A percentile compares a stretch with the other conserved stretches of the same genome.
Conservation (phyloP, 2,113 vertebrate genomes). For the Arenaria interpres region DNA sequence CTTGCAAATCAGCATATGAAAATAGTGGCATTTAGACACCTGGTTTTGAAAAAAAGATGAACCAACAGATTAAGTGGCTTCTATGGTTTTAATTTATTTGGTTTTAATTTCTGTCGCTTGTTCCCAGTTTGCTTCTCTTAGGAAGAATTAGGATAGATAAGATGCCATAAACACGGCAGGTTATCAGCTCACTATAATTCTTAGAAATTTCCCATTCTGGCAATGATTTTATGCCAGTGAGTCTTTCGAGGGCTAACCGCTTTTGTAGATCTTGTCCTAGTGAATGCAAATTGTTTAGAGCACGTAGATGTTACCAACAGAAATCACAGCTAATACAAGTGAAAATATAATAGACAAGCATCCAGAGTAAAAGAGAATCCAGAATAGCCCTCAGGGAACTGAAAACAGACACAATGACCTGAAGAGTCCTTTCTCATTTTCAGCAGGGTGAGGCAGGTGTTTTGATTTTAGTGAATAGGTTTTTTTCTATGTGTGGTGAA, state of each 20-base stretch:
- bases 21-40: background rate
- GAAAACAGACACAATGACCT: background rate
- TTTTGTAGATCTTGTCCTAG: background rate
- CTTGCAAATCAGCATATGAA: background rate
- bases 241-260: background rate
- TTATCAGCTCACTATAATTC: background rate
- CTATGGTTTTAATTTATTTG: background rate
- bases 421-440: background rate
- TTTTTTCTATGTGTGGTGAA: background rate
- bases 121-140: background rate
- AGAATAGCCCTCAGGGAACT: background rate
- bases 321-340: background rate
- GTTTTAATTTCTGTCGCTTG: background rate
- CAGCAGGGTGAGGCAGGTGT: background rate
- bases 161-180: background rate
- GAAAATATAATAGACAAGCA: background rate
- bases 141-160: background rate
- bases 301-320: background rate
- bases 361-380: background rate
- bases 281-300: background rate
- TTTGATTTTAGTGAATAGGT: background rate
- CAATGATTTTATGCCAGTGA: background rate
- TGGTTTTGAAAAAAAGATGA: background rate
- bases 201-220: background rate
- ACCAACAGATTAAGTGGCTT: background rate